Evolutionary conservation across 2,888 invertebrate species (phyloP), one percentile per base, ranked within the genome.

Genomic region (Lobophora halterata): DNA sequence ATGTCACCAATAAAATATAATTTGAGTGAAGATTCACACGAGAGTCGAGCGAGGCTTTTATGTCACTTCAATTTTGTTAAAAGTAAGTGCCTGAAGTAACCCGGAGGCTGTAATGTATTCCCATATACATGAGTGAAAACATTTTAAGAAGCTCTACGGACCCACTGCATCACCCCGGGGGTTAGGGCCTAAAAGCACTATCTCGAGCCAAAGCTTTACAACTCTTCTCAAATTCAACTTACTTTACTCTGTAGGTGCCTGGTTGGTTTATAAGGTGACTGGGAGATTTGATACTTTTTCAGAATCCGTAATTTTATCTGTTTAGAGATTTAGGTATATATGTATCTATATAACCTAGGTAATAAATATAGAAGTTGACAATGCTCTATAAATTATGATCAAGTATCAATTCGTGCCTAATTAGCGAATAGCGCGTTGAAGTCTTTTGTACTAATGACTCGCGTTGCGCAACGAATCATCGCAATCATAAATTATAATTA

Each of bases 141-240:
- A 83, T 86, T 87, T 87, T 86, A 86, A 86, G 83, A 85, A 85
- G 82, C 85, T 85, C 82, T 69, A 71, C 83, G 85, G 85, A 79
- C 83, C 77, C 77, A 71, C 82, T 83, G 85, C 82, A 80, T 78
- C 83, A 85, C 88, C 87, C 85, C 74, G 72, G 87, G 88, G 87
- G 86, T 83, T 85, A 85, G 81, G 82, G 85, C 87, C 87, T 88
- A 87, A 88, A 87, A 88, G 88, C 88, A 88, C 88, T 88, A 88
- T 88, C 88, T 82, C 81, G 61, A 85, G 83, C 81, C 85, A 85
- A 86, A 86, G 87, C 86, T 81, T 82, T 85, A 86, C 86, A 87
- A 86, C 85, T 88, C 87, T 82, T 83, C 87, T 85, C 83, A 80
- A 88, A 88, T 87, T 85, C 87, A 79, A 86, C 81, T 87, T 86